Evolutionary conservation across 2,113 vertebrate species (phyloP).

Genomic region (Brachyistius frenatus): DNA sequence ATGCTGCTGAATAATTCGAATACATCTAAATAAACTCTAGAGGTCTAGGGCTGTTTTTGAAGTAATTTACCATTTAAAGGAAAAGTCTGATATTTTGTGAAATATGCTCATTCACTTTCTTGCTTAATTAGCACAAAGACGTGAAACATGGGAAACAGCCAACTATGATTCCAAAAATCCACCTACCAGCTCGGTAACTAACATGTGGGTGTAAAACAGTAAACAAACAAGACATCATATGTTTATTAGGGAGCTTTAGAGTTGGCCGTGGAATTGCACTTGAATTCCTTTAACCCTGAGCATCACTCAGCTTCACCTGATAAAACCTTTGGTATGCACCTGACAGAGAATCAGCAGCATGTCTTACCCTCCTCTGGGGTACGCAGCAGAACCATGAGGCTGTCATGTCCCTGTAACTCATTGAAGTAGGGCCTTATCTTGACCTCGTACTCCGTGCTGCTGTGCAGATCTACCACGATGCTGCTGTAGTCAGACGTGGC

Average conservation of each 20-base stretch:
- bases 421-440: conserved; percentile 93
- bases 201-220: neutral
- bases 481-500: conserved; percentile 80
- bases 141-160: neutral
- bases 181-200: no score
- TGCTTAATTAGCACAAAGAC: neutral
- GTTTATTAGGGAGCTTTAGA: no score
- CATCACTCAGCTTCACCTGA: no score
- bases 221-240: no score
- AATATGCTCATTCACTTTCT: neutral
- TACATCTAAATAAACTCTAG: neutral
- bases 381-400: conserved; percentile 83
- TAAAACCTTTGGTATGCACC: no score
- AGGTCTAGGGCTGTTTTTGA: neutral
- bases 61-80: neutral
- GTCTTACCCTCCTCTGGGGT: conserved; percentile 91
- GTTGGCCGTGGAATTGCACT: no score
- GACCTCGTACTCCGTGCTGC: conserved; percentile 89
- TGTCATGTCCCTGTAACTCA: conserved; percentile 91
- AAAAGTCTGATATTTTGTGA: neutral
- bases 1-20: no score
- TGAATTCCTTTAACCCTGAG: no score
- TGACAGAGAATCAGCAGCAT: neutral
- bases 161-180: neutral
- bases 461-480: conserved; percentile 86